Conservation (phyloP, 2,797 vertebrate species). For the Gambusia yucatana region DNA sequence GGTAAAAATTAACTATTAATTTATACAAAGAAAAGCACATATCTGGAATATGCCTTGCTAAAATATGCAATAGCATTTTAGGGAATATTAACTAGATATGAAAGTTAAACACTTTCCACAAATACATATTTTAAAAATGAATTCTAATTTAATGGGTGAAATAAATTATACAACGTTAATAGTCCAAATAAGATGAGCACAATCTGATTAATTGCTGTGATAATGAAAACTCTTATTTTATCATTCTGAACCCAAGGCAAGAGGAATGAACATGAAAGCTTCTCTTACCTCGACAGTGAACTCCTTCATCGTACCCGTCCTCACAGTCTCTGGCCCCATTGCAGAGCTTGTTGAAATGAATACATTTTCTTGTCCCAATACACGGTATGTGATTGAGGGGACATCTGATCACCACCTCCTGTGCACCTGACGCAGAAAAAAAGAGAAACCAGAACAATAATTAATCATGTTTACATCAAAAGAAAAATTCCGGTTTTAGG, state of each 20-base stretch:
- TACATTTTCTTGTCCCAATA: constrained; percentile 87
- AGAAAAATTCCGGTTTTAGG: not conserved
- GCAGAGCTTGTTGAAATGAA: constrained; percentile 95
- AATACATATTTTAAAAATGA: constrained; percentile 37
- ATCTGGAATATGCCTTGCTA: constrained; percentile 9
- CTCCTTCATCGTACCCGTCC: constrained; percentile 93
- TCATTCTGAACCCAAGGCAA: constrained; percentile 41
- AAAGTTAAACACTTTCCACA: constrained; percentile 35
- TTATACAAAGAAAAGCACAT: constrained; percentile 16
- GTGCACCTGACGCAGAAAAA: constrained; percentile 80
- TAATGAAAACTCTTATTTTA: constrained; percentile 39
- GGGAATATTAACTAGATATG: constrained; percentile 32
- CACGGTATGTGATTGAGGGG: constrained; percentile 90
- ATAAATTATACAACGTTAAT: constrained; percentile 46
- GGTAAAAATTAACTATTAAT: constrained; percentile 15
- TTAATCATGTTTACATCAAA: constrained; percentile 27
- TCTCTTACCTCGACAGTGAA: constrained; percentile 91
- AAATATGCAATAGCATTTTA: constrained; percentile 27
- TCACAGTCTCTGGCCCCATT: constrained; percentile 91
- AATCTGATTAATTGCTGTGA: constrained; percentile 46
- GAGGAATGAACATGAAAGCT: constrained; percentile 12
- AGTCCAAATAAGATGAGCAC: constrained; percentile 46
- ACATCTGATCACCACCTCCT: constrained; percentile 88
- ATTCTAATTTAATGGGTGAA: constrained; percentile 34
- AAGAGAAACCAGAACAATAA: constrained; percentile 24